Base-by-base conservation (phyloP, 2,797 vertebrate genomes). In the Sebastiscus tertius region DNA sequence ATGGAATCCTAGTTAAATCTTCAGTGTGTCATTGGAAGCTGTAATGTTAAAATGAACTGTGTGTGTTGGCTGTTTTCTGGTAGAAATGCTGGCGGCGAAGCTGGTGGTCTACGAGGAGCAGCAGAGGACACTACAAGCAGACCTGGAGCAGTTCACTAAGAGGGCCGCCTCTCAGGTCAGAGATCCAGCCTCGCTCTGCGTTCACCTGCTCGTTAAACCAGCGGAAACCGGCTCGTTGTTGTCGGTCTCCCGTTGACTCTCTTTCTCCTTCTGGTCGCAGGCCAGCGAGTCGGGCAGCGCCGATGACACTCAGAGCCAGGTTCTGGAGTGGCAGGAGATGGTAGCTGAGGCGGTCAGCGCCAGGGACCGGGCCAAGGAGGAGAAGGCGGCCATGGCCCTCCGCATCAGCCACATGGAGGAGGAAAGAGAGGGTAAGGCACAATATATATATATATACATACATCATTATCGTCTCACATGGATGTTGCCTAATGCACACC, bases 301-400 rank as follows among this genome's bases (percentile, higher is more conserved):
- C 3, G 97, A 98, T n/a, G 97, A 98, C 75, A 72, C 96, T 26
- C 97, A 97, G 91, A 96, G 93, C 82, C 96, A 96, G 67, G 95
- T 98, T 34, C 91, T 98, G 89, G 97, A 98, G 88, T 98, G 97
- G 97, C 97, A 97, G 90, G 97, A 97, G 75, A 97, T 94, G 81
- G 94, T 96, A 1, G 74, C 93, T 0, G 97, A 97, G 84, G 95
- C 95, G 0, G 96, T 96, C 82, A 95, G 92, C 1, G 87, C 93
- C 27, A 94, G 85, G 1, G 96, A 96, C 88, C 96, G 95, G 58
- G 95, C 94, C 85, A 91, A 89, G 64, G 96, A 97, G 82, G 97
- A 97, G 88, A 97, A 97, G 85, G 94, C 92, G 14, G 90, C 91
- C 60, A 94, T 97, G 93, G 94, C 73, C 8, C 92, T 98, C 65